A percentile compares a stretch with the other conserved stretches of the same genome.
phyloP scores from a whole-genome alignment of 2,888 invertebrate genomes.

The Drosophila ustulata region DNA sequence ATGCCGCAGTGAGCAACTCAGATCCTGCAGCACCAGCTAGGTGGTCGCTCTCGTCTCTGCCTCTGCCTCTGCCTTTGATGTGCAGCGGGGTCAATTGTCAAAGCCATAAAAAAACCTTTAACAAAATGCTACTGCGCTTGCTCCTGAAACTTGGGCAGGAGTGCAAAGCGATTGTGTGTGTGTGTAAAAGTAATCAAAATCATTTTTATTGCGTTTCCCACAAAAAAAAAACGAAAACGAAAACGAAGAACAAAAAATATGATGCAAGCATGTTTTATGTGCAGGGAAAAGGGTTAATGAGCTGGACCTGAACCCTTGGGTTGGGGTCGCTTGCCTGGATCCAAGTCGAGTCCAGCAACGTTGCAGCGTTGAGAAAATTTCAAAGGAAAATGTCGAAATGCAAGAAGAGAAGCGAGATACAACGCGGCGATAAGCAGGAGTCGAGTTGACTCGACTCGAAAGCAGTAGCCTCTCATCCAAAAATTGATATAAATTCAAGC shows the following conservation, averaged over 20 bases:
- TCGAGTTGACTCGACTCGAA: background rate
- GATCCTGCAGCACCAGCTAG: slow-evolving; percentile 48
- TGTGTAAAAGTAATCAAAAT: slow-evolving; percentile 62
- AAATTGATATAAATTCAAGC: slow-evolving; percentile 56
- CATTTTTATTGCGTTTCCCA: slow-evolving; percentile 72
- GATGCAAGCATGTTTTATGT: slow-evolving; percentile 59
- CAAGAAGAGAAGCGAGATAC: slow-evolving; percentile 37
- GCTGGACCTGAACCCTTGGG: slow-evolving; percentile 49
- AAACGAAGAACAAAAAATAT: slow-evolving; percentile 3
- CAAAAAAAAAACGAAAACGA: slow-evolving; percentile 14
- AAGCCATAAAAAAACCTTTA: slow-evolving; percentile 65
- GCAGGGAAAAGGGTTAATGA: slow-evolving; percentile 72
- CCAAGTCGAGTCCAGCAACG: slow-evolving; percentile 1
- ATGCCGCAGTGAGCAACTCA: slow-evolving; percentile 2
- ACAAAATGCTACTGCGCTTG: slow-evolving; percentile 48
- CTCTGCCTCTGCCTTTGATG: slow-evolving; percentile 17
- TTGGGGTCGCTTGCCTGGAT: slow-evolving; percentile 48
- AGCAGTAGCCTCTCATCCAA: slow-evolving; percentile 9
- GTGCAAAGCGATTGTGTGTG: slow-evolving; percentile 18
- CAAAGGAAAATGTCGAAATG: slow-evolving; percentile 65
- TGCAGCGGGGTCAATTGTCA: slow-evolving; percentile 67
- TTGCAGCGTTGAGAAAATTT: slow-evolving; percentile 55
- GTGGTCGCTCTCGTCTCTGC: slow-evolving; percentile 30
- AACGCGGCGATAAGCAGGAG: slow-evolving; percentile 33
- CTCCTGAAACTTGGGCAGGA: slow-evolving; percentile 54